These are phyloP conservation scores for Glaucomys volans DNA, from an alignment of 2,113 vertebrate species.

Conservation along the genomic window DNA sequence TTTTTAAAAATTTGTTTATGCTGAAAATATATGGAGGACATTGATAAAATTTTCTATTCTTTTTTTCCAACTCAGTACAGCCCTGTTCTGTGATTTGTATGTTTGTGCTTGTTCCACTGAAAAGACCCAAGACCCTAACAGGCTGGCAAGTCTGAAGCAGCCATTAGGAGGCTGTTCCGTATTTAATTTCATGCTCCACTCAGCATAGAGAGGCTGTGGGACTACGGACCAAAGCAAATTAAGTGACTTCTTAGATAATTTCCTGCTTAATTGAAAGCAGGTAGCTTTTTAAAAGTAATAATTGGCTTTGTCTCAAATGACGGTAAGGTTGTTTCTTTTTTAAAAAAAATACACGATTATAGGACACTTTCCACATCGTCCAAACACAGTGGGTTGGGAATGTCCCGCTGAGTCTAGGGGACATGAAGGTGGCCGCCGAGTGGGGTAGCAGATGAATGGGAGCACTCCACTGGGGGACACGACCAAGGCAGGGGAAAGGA, in stretches of 20 bases:
- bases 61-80: constrained; percentile 73
- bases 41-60: constrained; percentile 66
- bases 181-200: constrained; percentile 93
- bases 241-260: constrained; percentile 91
- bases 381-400: constrained; percentile 1
- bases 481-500: neutral
- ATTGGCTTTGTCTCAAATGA: constrained; percentile 89
- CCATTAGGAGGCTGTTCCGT: constrained; percentile 89
- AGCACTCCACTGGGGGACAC: fast-evolving
- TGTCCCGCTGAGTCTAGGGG: neutral
- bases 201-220: constrained; percentile 90
- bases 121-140: constrained; percentile 81
- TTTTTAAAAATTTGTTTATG: constrained; percentile 41
- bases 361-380: constrained; percentile 78
- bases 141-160: constrained; percentile 80
- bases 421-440: neutral
- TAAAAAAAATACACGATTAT: constrained; percentile 77
- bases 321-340: constrained; percentile 79
- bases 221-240: constrained; percentile 89
- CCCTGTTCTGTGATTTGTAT: constrained; percentile 78
- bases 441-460: neutral
- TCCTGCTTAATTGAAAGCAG: constrained; percentile 92
- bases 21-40: constrained; percentile 61
- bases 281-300: constrained; percentile 90
- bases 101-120: constrained; percentile 79